A percentile compares a stretch with the other conserved stretches of the same genome.
Conservation (phyloP, 2,888 invertebrate species). For the Oscheius sp. region DNA sequence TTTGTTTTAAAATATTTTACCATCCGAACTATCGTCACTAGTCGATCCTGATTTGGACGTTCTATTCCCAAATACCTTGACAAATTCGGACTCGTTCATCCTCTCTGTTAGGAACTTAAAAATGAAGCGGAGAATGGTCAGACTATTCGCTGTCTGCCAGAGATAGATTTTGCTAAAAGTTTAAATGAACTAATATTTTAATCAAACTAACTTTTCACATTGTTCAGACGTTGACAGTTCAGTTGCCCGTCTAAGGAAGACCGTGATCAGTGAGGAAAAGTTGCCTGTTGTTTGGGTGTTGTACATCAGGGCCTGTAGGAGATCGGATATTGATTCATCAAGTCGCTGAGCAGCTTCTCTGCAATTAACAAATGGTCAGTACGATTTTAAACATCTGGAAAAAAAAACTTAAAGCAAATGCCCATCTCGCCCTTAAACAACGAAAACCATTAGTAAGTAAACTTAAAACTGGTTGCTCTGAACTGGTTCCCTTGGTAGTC, state of each 20-base stretch:
- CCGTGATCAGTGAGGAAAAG: conserved; percentile 86
- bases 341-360: conserved; percentile 74
- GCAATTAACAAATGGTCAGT: neutral
- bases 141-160: conserved; percentile 93
- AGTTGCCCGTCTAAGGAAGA: conserved; percentile 85
- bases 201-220: conserved; percentile 84
- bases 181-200: neutral
- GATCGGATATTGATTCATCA: conserved; percentile 85
- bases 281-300: conserved; percentile 91
- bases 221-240: conserved; percentile 88
- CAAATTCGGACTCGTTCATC: conserved; percentile 87
- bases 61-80: conserved; percentile 73
- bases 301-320: conserved; percentile 81
- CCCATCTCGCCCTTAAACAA: neutral
- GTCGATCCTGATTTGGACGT: conserved; percentile 7
- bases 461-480: too few relatives aligned
- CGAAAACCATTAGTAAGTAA: too few relatives aligned
- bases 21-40: conserved; percentile 38
- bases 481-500: too few relatives aligned
- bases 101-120: conserved; percentile 90
- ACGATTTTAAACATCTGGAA: too few relatives aligned
- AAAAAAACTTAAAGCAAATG: neutral
- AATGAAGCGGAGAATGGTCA: conserved; percentile 86
- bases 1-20: neutral
- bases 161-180: conserved; percentile 82